These are phyloP conservation scores for Xenopus borealis DNA, from an alignment of 2,113 vertebrate species.

Conservation along the genomic window DNA sequence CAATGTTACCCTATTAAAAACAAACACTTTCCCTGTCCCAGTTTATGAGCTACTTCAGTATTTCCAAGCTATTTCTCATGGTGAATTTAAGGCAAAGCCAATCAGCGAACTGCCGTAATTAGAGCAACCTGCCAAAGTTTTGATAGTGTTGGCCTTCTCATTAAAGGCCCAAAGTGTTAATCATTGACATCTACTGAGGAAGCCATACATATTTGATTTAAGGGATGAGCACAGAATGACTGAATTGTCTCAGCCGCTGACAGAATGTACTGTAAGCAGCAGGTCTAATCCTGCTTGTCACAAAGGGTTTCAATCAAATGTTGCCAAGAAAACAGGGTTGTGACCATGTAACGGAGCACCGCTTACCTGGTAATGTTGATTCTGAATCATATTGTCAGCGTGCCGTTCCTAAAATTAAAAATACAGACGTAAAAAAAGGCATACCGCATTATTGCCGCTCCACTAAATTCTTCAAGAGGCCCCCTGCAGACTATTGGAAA, in stretches of 20 bases:
- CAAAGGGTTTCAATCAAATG: constrained; percentile 27
- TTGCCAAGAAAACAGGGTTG: constrained; percentile 7
- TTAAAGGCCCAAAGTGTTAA: background rate
- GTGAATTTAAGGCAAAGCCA: too few species aligned
- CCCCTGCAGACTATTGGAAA: constrained; percentile 1
- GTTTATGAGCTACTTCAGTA: too few species aligned
- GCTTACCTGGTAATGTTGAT: constrained; percentile 92
- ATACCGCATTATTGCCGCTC: background rate
- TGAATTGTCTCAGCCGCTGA: background rate
- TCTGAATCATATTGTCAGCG: constrained; percentile 90
- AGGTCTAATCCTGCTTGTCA: background rate
- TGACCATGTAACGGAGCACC: background rate
- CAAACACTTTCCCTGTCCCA: too few species aligned
- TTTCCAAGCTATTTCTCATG: too few species aligned
- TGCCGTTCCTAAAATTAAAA: constrained; percentile 82
- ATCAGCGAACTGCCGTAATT: too few species aligned
- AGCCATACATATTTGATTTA: constrained; percentile 41
- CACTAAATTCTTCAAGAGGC: constrained; percentile 3
- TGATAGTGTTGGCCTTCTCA: too few species aligned
- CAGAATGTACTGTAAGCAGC: constrained; percentile 1
- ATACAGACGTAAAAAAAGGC: constrained; percentile 36
- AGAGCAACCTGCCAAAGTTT: too few species aligned
- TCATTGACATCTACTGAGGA: constrained; percentile 5
- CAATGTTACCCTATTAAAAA: too few species aligned
- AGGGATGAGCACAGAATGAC: constrained; percentile 37